Percentiles rank a stretch among this genome's conserved stretches.
Conservation (phyloP, 2,797 vertebrate genomes). For the Pagetopsis macropterus region DNA sequence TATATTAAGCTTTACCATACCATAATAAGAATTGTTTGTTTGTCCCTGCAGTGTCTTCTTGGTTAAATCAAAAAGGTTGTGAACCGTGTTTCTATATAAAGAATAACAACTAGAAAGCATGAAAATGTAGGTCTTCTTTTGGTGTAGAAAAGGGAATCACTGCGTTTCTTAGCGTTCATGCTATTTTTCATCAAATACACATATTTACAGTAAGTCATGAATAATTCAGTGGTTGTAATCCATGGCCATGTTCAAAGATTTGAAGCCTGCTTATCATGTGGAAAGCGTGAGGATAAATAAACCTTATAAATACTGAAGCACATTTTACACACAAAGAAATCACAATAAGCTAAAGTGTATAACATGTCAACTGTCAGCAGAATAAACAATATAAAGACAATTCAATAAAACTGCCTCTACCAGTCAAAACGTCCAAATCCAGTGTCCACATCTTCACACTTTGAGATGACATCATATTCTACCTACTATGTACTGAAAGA, state of each 20-base stretch:
- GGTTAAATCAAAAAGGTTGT: not conserved
- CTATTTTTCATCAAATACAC: constrained; percentile 22
- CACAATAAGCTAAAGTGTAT: not conserved
- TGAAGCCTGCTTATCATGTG: not conserved
- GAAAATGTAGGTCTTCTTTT: not conserved
- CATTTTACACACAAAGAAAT: constrained; percentile 11
- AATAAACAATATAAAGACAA: not conserved
- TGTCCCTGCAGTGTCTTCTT: constrained; percentile 6
- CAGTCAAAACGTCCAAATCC: not conserved
- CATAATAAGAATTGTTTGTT: constrained; percentile 12
- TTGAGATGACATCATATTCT: constrained; percentile 5
- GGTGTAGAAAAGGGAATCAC: not conserved
- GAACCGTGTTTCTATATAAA: not conserved
- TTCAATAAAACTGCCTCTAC: not conserved
- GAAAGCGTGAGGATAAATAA: not conserved
- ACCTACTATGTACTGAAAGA: not conserved
- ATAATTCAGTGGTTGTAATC: constrained; percentile 19
- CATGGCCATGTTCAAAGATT: not conserved
- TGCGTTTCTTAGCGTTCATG: not conserved
- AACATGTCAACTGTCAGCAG: not conserved
- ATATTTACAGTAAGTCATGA: constrained; percentile 11
- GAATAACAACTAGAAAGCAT: not conserved
- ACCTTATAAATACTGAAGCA: not conserved
- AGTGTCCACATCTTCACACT: not conserved
- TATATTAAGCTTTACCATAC: constrained; percentile 12